Evolutionary conservation across 1,140 invertebrate species (phyloP).

Genomic region (Heterodera schachtii): DNA sequence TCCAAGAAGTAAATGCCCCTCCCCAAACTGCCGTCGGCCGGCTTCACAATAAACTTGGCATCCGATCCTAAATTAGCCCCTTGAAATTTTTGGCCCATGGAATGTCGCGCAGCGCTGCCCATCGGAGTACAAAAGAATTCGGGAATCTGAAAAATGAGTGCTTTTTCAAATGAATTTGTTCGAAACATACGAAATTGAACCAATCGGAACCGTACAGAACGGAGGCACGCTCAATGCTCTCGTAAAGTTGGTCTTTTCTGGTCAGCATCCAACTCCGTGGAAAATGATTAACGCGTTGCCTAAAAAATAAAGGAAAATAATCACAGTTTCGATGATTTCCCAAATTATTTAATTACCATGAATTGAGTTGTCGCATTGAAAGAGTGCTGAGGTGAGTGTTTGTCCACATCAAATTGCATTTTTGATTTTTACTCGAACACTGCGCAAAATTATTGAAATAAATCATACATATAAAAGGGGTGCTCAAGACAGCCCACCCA

Average conservation of each 20-base stretch:
- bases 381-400: constrained; percentile 46
- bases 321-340: background rate
- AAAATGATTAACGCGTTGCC: constrained; percentile 54
- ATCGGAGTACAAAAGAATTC: constrained; percentile 60
- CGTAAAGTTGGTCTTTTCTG: constrained; percentile 50
- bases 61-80: constrained; percentile 20
- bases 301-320: constrained; percentile 10
- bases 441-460: constrained; percentile 18
- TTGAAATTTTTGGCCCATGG: constrained; percentile 33
- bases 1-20: constrained; percentile 55
- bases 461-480: too few relatives aligned
- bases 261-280: constrained; percentile 42
- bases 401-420: constrained; percentile 52
- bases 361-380: constrained; percentile 34
- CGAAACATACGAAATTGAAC: constrained; percentile 51
- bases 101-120: constrained; percentile 20
- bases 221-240: constrained; percentile 41
- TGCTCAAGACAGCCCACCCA: too few relatives aligned
- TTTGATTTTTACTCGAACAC: constrained; percentile 49
- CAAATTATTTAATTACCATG: constrained; percentile 36
- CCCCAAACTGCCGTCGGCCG: constrained; percentile 53
- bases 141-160: constrained; percentile 52
- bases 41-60: constrained; percentile 59
- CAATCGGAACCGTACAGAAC: constrained; percentile 36
- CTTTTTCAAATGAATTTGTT: background rate